phyloP scores from a whole-genome alignment of 1,140 invertebrate species.

The Aporrectodea caliginosa region DNA sequence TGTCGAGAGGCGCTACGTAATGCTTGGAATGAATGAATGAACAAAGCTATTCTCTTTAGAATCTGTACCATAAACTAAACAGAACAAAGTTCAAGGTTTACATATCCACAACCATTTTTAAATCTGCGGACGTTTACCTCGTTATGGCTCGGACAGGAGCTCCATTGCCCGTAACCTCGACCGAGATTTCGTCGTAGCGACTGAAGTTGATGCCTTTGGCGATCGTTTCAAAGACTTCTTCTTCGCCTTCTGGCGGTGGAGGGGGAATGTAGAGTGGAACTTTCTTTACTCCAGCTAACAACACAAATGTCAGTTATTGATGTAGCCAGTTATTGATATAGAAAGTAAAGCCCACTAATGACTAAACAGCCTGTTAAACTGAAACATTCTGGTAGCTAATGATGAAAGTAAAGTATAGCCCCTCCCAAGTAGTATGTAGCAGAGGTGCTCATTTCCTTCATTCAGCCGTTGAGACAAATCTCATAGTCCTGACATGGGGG shows the following conservation, averaged over 20 bases:
- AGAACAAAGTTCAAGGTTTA: too few species aligned
- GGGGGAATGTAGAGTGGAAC: constrained; percentile 68
- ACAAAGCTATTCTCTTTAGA: too few species aligned
- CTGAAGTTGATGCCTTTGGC: constrained; percentile 81
- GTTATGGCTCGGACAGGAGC: constrained; percentile 53
- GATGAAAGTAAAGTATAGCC: not conserved
- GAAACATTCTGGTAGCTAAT: not conserved
- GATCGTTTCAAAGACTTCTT: constrained; percentile 69
- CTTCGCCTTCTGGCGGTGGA: constrained; percentile 62
- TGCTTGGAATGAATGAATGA: too few species aligned
- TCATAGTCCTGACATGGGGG: too few species aligned
- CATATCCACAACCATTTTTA: too few species aligned
- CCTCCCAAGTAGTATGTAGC: not conserved
- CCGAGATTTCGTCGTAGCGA: constrained; percentile 77
- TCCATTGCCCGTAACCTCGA: constrained; percentile 70
- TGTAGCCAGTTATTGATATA: too few species aligned
- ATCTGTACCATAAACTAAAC: too few species aligned
- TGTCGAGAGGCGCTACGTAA: too few species aligned
- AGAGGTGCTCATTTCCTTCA: not conserved
- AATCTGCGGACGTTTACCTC: too few species aligned
- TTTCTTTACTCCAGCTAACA: constrained; percentile 8
- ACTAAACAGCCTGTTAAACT: not conserved
- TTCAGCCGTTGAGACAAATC: not conserved
- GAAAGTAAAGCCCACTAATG: too few species aligned
- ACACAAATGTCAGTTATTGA: not conserved